Evolutionary conservation across 2,888 invertebrate genomes (phyloP), one percentile per base, ranked within the genome.

Genomic region (Ochropleura plecta): DNA sequence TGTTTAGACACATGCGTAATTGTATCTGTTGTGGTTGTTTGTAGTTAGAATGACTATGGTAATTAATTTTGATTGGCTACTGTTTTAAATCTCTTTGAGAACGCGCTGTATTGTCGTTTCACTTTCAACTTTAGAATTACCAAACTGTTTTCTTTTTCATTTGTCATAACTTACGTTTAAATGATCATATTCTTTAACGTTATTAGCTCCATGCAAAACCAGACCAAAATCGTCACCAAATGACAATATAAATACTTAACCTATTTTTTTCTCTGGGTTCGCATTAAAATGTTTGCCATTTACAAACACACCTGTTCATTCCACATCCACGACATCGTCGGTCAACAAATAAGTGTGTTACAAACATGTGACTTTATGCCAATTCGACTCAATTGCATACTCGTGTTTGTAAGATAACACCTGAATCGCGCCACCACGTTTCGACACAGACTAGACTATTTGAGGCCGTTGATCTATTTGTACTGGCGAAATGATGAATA

Each of bases 401-500:
- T 71, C 78, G 80, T 77, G 72, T 70, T 66, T 78, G 88, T 85
- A 88, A 88, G 70, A 75, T 71, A 77, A 88, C 87, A 88, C 88
- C 83, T 67, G 44, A 70, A 86, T 81, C 88, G 76, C 83, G 73
- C 82, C 86, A 85, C 62, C 55, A 7, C 44, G 16, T 79, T 76
- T 67, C 81, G 62, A 76, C 79, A 79, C 75, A 57, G 68, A 65
- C 67, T 57, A 55, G 30, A 73, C 42, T 70, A 62, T 70, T 67
- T 77, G 55, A 76, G 83, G 76, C 40, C 79, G 20, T 76, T 79
- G 80, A 83, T 82, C 83, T 78, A 64, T 72, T 59, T 74, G 79
- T 60, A 44, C 80, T 65, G 64, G 64, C 44, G 16, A 69, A 75
- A 75, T 64, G 10, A 60, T 40, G 5, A 10, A 14, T 46, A 7